Evolutionary conservation across 2,888 invertebrate species (phyloP), one percentile per base, ranked within the genome.

Genomic region (Machimus rusticus): DNA sequence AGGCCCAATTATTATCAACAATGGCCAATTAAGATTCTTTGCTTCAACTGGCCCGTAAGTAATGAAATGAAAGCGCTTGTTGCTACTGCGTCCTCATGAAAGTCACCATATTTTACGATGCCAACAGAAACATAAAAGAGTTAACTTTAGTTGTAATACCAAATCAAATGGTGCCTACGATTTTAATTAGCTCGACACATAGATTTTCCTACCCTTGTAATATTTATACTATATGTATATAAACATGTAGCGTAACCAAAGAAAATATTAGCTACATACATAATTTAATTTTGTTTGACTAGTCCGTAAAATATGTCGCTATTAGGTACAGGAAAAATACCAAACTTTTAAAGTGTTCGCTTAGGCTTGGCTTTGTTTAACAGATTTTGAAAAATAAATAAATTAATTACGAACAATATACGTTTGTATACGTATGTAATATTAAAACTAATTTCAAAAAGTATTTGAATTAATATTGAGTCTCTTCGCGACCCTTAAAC

Each of bases 1-100:
- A 66, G 28, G 66, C n/a, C 66, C 66, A 66, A 66, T 66, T 66
- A 66, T 66, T 66, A 66, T 66, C 76, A 76, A 76, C 76, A 76
- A 76, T 76, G 34, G 76, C 76, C 76, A 76, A 76, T 76, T 76
- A 76, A 76, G 34, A 76, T 39, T 76, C 76, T 34, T 31, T 28
- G 37, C 66, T 66, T 66, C 66, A 66, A 19, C 12, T 66, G 66
- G 66, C 8, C 66, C 19, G 66, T 66, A 66, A 28, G 66, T 28
- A 66, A 66, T 66, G 66, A 66, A 66, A 66, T 66, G 23, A 66
- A 66, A 66, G 28, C 66, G 66, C 66, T 28, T 28, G 66, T 66
- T 66, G 66, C 66, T 46, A 46, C 43, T 66, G 66, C 28, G 28
- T 66, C 66, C 66, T 66, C n/a, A 51, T n/a, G 66, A 23, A 66